Evolutionary conservation across 2,888 invertebrate genomes (phyloP), one percentile per base, ranked within the genome.

Genomic region (Aethes cnicana): DNA sequence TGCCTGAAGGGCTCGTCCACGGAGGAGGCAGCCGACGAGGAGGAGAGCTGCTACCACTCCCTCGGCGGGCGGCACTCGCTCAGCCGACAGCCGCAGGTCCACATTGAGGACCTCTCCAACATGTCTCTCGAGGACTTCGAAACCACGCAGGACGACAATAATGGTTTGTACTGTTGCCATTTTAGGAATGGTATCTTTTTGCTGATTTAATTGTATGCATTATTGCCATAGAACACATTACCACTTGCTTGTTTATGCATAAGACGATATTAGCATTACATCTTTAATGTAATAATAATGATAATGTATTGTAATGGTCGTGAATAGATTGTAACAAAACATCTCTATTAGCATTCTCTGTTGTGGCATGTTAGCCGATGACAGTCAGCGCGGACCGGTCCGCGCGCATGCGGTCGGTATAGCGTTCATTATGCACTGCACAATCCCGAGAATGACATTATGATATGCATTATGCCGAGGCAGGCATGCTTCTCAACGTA

Each of bases 1-100:
- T 93, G 93, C 69, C 86, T 93, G 63, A 92, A 93, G 63, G 93
- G 93, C 25, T 90, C 91, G 54, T 88, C 90, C 55, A 89, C 90
- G 59, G 90, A 90, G 75, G 90, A 89, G 69, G 90, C 83, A 26
- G 84, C 82, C 17, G 89, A 89, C 63, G 86, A 86, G 5, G 90
- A 88, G 54, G 90, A 89, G 52, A 84, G 71, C 57, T 88, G 87
- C 71, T 89, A 89, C 69, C 88, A 89, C 68, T 88, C 86, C 30
- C 74, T 89, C 5, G 87, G 88, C 18, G 88, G 88, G 36, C 74
- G 87, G 43, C 84, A 87, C 57, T 85, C 87, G 3, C 71, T 87
- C 44, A 82, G 69, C 60, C 65, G 85, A 36, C 80, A 85, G 55
- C 84, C 87, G 1, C 87, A 81, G 58, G 88, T 89, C 33, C 88